These are phyloP conservation scores for Ahaetulla prasina DNA, from an alignment of 2,113 vertebrate genomes.

Conservation along the genomic window DNA sequence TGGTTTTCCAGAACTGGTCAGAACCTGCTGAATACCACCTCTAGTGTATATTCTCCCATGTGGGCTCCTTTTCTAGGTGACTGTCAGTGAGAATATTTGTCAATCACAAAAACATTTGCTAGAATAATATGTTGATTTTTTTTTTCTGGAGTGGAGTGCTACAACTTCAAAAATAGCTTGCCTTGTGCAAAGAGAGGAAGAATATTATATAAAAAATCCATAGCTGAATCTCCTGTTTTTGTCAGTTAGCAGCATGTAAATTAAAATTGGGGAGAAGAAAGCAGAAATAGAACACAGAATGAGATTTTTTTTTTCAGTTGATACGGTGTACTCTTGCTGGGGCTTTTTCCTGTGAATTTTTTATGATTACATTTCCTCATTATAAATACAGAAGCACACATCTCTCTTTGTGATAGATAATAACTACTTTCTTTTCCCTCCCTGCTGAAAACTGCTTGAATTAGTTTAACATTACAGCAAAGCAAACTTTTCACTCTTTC, in stretches of 20 bases:
- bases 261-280: slow-evolving; percentile 5
- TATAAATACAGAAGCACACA: slow-evolving; percentile 9
- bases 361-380: slow-evolving; percentile 26
- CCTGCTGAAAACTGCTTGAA: not conserved
- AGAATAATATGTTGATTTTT: slow-evolving; percentile 4
- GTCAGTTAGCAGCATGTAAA: slow-evolving; percentile 18
- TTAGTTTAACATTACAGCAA: not conserved
- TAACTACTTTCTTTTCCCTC: not conserved
- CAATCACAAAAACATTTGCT: slow-evolving; percentile 16
- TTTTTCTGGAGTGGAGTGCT: not conserved
- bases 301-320: slow-evolving; percentile 8
- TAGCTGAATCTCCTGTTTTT: not conserved
- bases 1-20: no score
- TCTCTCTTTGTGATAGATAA: slow-evolving; percentile 11
- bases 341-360: slow-evolving; percentile 16
- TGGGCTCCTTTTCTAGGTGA: not conserved
- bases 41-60: not conserved
- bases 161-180: not conserved
- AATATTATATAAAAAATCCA: slow-evolving; percentile 10
- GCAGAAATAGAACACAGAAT: slow-evolving; percentile 6
- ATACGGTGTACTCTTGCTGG: not conserved
- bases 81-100: slow-evolving; percentile 31
- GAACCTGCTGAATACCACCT: no score
- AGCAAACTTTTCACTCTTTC: not conserved
- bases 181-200: slow-evolving; percentile 16